These are phyloP conservation scores for Meandrusa payeni DNA, from an alignment of 2,888 invertebrate species.

Conservation along the genomic window DNA sequence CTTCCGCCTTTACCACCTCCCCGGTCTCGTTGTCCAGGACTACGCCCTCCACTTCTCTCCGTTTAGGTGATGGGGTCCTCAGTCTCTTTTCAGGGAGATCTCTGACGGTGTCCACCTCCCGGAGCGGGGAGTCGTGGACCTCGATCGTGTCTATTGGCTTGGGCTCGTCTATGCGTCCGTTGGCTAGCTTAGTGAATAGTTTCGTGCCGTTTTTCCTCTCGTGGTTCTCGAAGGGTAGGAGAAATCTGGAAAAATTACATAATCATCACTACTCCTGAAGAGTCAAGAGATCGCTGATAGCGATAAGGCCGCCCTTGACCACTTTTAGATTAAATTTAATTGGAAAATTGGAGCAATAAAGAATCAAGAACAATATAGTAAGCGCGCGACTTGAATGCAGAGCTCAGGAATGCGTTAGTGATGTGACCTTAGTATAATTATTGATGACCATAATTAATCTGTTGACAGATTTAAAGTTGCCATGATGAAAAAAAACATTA, in stretches of 20 bases:
- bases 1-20: constrained; percentile 40
- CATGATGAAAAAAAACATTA: too few species aligned
- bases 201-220: constrained; percentile 58
- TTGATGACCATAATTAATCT: too few species aligned
- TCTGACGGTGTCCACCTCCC: constrained; percentile 38
- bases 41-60: neutral
- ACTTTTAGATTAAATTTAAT: too few species aligned
- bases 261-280: too few species aligned
- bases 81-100: constrained; percentile 37
- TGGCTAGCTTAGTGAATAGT: constrained; percentile 51
- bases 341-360: too few species aligned
- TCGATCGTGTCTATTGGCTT: constrained; percentile 60
- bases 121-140: constrained; percentile 62
- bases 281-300: too few species aligned
- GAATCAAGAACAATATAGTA: too few species aligned
- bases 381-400: too few species aligned
- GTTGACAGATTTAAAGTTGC: too few species aligned
- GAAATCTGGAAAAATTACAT: constrained; percentile 80
- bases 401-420: too few species aligned
- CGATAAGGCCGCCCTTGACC: too few species aligned
- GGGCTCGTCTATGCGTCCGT: constrained; percentile 45
- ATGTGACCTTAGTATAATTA: too few species aligned
- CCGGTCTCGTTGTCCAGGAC: constrained; percentile 42
- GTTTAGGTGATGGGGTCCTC: constrained; percentile 37
- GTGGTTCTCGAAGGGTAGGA: constrained; percentile 85